Evolutionary conservation across 1,140 invertebrate genomes (phyloP).

Genomic region (Drosophila gunungcola): DNA sequence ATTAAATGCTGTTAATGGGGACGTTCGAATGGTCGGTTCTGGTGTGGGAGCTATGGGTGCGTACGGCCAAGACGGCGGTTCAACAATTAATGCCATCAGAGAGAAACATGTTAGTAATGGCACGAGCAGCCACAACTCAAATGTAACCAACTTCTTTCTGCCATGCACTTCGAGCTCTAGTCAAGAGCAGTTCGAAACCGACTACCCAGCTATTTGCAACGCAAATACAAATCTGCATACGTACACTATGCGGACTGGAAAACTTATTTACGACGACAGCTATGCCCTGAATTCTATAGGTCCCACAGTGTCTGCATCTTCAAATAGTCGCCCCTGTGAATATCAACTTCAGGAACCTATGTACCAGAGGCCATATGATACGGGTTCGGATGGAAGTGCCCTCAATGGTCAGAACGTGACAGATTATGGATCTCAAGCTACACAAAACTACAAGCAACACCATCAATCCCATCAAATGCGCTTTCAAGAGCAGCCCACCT

Average conservation of each 20-base stretch:
- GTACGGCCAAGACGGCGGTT: constrained; percentile 10
- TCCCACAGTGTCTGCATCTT: constrained; percentile 7
- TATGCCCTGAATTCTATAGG: constrained; percentile 73
- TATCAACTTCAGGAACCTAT: constrained; percentile 76
- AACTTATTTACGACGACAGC: constrained; percentile 90
- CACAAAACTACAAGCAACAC: constrained; percentile 37
- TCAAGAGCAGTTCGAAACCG: constrained; percentile 91
- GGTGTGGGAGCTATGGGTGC: constrained; percentile 17
- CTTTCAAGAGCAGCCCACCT: constrained; percentile 34
- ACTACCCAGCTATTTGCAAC: constrained; percentile 93
- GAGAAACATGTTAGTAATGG: constrained; percentile 86
- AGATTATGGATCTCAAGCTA: constrained; percentile 48
- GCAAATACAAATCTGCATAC: constrained; percentile 93
- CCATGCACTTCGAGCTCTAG: constrained; percentile 91
- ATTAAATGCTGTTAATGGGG: constrained; percentile 32
- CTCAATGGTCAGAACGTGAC: constrained; percentile 54
- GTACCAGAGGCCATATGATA: constrained; percentile 81
- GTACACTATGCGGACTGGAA: constrained; percentile 91
- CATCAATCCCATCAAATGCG: constrained; percentile 37
- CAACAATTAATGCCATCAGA: constrained; percentile 49
- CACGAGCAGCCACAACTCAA: constrained; percentile 79
- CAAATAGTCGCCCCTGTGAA: constrained; percentile 30
- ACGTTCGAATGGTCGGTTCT: constrained; percentile 35
- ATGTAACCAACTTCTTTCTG: constrained; percentile 89
- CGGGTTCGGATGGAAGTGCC: constrained; percentile 69